phyloP scores from a whole-genome alignment of 1,140 invertebrate species.

The Calephelis virginiensis region DNA sequence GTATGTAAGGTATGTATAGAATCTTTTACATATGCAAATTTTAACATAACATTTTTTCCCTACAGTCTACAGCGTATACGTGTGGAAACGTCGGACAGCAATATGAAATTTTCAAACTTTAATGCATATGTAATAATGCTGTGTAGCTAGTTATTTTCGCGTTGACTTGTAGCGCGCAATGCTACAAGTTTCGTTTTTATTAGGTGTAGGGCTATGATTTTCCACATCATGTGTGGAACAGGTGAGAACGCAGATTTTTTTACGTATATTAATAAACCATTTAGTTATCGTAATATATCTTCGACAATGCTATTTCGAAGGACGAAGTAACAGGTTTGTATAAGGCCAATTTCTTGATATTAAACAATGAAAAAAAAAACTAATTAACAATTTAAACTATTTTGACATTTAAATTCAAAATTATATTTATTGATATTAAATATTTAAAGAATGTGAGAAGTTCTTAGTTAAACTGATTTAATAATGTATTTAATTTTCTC shows the following conservation, averaged over 20 bases:
- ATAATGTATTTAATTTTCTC: too few species aligned
- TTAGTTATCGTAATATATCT: slow-evolving; percentile 43
- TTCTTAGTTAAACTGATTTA: too few species aligned
- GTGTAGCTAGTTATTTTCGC: slow-evolving; percentile 74
- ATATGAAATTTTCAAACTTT: slow-evolving; percentile 68
- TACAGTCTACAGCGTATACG: slow-evolving; percentile 78
- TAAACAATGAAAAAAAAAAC: not conserved
- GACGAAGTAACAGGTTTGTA: slow-evolving; percentile 14
- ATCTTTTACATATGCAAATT: slow-evolving; percentile 70
- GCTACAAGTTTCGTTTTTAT: slow-evolving; percentile 76
- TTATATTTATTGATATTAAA: too few species aligned
- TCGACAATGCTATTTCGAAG: slow-evolving; percentile 9
- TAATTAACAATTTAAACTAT: not conserved
- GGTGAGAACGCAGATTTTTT: slow-evolving; percentile 78
- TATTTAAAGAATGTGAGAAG: too few species aligned
- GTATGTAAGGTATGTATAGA: slow-evolving; percentile 52
- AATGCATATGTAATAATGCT: slow-evolving; percentile 62
- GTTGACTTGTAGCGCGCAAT: slow-evolving; percentile 79
- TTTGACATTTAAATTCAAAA: not conserved
- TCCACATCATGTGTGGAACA: slow-evolving; percentile 73
- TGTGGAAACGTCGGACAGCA: slow-evolving; percentile 68
- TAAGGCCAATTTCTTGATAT: slow-evolving; percentile 13
- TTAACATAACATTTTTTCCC: slow-evolving; percentile 76
- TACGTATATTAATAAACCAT: slow-evolving; percentile 66
- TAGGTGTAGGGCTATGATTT: slow-evolving; percentile 74